phyloP scores from a whole-genome alignment of 1,140 invertebrate genomes.

The Euura lappo region DNA sequence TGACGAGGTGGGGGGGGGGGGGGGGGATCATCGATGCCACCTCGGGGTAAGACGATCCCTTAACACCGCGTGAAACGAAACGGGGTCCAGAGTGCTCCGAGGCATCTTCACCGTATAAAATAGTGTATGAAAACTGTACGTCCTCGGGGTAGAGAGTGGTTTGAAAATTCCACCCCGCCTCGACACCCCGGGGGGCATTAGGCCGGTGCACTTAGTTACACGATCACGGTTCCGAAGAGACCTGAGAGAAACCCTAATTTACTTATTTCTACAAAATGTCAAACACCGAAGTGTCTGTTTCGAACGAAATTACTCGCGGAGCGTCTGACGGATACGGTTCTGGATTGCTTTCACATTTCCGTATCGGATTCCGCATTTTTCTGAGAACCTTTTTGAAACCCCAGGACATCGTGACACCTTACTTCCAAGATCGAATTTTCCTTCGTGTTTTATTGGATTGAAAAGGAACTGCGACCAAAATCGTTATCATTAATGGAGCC shows the following conservation, averaged over 20 bases:
- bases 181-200: slow-evolving; percentile 21
- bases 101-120: slow-evolving; percentile 29
- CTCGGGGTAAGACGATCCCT: slow-evolving; percentile 14
- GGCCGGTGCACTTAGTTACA: slow-evolving; percentile 26
- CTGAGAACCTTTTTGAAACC: slow-evolving; percentile 24
- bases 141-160: slow-evolving; percentile 23
- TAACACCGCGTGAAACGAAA: no score
- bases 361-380: slow-evolving; percentile 11
- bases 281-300: no score
- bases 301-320: neutral
- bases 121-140: slow-evolving; percentile 33
- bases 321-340: slow-evolving; percentile 21
- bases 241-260: no score
- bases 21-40: slow-evolving; percentile 1
- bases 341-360: slow-evolving; percentile 10
- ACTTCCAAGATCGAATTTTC: no score
- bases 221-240: slow-evolving; percentile 16
- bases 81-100: slow-evolving; percentile 20
- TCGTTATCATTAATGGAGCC: no score
- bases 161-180: slow-evolving; percentile 24
- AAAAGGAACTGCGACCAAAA: neutral
- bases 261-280: no score
- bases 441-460: slow-evolving; percentile 13
- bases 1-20: neutral
- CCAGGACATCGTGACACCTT: neutral